Conservation (phyloP, 2,797 vertebrate genomes). For the Sciurus vulgaris region DNA sequence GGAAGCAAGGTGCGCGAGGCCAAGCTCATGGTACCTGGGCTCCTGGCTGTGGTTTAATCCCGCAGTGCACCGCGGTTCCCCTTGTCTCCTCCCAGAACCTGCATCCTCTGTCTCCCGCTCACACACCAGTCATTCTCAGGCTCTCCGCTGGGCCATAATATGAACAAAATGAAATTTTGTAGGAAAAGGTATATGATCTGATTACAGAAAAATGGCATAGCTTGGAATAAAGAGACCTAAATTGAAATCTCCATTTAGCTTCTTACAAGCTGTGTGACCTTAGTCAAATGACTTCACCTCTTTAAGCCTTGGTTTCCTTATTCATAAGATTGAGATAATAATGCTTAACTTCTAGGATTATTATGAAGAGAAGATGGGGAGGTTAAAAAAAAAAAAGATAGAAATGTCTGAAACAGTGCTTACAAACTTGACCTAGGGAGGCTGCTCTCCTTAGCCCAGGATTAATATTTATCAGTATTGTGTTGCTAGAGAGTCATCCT, state of each 20-base stretch:
- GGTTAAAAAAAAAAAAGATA: neutral
- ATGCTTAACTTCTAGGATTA: constrained; percentile 55
- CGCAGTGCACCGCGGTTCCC: neutral
- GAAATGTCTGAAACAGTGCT: neutral
- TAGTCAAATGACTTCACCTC: constrained; percentile 46
- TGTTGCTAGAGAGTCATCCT: constrained; percentile 44
- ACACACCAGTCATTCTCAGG: neutral
- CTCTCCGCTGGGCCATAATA: neutral
- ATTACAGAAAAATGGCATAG: neutral
- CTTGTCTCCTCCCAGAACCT: neutral
- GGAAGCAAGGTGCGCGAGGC: neutral
- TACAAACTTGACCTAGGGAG: constrained; percentile 49
- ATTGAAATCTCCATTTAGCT: constrained; percentile 60
- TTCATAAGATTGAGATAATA: constrained; percentile 66
- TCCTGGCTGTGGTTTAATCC: neutral
- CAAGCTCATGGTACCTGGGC: neutral
- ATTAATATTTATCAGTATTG: constrained; percentile 74
- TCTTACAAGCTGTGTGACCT: constrained; percentile 49
- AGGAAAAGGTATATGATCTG: constrained; percentile 19
- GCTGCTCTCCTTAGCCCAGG: constrained; percentile 36
- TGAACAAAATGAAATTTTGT: neutral
- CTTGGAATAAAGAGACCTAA: neutral
- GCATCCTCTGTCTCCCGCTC: neutral
- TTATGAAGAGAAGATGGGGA: constrained; percentile 53
- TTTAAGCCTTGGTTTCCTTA: constrained; percentile 56